Base-by-base conservation (phyloP, 2,888 invertebrate genomes). In the Urechis unicinctus region DNA sequence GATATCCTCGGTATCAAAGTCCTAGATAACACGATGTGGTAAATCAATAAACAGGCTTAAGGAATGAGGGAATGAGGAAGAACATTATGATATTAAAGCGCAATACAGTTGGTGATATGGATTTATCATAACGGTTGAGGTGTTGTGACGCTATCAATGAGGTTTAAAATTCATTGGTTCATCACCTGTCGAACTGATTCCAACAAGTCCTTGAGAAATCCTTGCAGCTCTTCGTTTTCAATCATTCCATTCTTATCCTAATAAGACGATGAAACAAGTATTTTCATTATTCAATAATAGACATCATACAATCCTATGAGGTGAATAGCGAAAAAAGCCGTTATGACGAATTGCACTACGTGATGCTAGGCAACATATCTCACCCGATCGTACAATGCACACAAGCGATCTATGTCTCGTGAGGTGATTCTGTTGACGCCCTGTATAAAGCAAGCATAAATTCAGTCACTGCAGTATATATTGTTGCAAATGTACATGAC, bases 181-280 rank as follows among this genome's bases (percentile, higher is more conserved):
- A 36, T 36, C 62, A 78, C 78, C 64, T 78, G 76, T 81, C 93
- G 92, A 41, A 91, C 91, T 66, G 94, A 81, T 77, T 92, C 92
- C 78, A 94, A 82, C 42, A 94, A 82, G 81, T 94, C 94, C 78
- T 93, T 93, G 42, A 93, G 83, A 72, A 94, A 93, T 41, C 93
- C 93, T 65, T 89, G 83, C 17, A 94, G 81, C 78, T 94, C 94
- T 79, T 93, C 93, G 71, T 93, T 91, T 79, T 94, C 93, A 73
- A 94, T 93, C 57, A 88, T 88, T 41, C 92, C 92, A 77, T 91
- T 94, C 76, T 89, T 88, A 77, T 94, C 93, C 93, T 93, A 28
- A 24, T 21, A 21, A 56, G 26, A 47, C 6, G 13, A 9, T 53
- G n/a, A 21, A 53, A n/a, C 21, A 29, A 6, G 17, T n/a, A 24